Percentiles rank a stretch among this genome's conserved stretches.
These are phyloP conservation scores for Hyperoodon ampullatus DNA, from an alignment of 2,113 vertebrate species.

Conservation along the genomic window DNA sequence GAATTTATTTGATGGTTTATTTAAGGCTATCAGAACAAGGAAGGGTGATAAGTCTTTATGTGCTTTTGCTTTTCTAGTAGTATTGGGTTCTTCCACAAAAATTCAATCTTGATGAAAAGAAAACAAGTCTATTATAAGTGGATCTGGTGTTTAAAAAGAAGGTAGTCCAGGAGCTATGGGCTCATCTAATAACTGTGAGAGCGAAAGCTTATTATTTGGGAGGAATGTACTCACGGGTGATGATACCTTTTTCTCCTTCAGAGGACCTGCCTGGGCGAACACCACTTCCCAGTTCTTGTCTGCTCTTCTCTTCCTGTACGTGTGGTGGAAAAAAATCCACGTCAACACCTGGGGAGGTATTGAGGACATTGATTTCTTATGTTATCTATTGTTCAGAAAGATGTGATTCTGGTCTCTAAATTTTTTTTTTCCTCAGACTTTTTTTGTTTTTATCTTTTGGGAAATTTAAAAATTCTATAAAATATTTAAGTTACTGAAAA, in stretches of 20 bases:
- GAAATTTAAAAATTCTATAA: background rate
- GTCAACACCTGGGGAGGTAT: conserved; percentile 93
- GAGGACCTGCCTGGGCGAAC: conserved; percentile 92
- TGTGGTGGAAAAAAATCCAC: conserved; percentile 91
- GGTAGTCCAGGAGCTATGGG: too few relatives aligned
- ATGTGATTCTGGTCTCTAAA: background rate
- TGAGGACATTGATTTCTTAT: background rate
- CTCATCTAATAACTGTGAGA: background rate
- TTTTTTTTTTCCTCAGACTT: background rate
- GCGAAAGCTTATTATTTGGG: background rate
- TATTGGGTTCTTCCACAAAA: background rate
- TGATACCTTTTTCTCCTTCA: conserved; percentile 73
- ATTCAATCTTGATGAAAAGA: background rate
- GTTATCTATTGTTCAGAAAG: background rate
- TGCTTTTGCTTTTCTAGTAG: background rate
- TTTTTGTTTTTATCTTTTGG: background rate
- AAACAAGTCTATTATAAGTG: background rate
- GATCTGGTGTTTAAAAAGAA: background rate
- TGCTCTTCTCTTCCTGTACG: conserved; percentile 88
- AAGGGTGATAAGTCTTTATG: background rate
- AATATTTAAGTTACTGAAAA: background rate
- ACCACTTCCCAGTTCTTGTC: conserved; percentile 89
- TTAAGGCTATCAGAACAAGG: background rate
- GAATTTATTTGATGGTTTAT: background rate
- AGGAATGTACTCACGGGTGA: too few relatives aligned